These are phyloP conservation scores for Syngnathus scovelli DNA, from an alignment of 2,113 vertebrate genomes.

Conservation along the genomic window DNA sequence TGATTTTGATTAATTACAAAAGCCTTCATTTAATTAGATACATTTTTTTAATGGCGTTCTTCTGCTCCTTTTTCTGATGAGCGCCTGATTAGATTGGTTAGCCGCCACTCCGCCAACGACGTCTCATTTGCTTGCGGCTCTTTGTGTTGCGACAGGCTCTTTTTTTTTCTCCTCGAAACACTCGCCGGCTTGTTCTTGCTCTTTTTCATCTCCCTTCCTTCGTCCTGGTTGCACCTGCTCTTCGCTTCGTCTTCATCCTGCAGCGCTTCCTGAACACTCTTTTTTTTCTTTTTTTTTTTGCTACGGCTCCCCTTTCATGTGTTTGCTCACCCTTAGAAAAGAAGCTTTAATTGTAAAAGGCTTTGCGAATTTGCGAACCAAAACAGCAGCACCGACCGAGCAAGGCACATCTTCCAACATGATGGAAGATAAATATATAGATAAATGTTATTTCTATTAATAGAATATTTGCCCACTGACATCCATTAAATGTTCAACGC, in stretches of 20 bases:
- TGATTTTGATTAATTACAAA: neutral
- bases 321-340: neutral
- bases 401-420: too few relatives aligned
- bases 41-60: neutral
- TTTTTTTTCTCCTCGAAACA: conserved; percentile 6
- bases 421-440: too few relatives aligned
- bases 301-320: neutral
- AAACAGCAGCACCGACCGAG: neutral
- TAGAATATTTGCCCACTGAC: too few relatives aligned
- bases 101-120: conserved; percentile 54
- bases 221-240: neutral
- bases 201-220: conserved; percentile 3
- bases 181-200: neutral
- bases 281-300: conserved; percentile 25
- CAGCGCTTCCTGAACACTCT: conserved; percentile 17
- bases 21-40: neutral
- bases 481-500: too few relatives aligned
- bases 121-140: conserved; percentile 60
- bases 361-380: neutral
- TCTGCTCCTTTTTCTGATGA: neutral
- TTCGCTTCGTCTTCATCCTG: neutral
- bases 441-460: too few relatives aligned
- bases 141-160: conserved; percentile 43
- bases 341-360: too few relatives aligned
- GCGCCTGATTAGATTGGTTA: conserved; percentile 62